Evolutionary conservation across 2,113 vertebrate species (phyloP).

Genomic region (Corythoichthys intestinalis): DNA sequence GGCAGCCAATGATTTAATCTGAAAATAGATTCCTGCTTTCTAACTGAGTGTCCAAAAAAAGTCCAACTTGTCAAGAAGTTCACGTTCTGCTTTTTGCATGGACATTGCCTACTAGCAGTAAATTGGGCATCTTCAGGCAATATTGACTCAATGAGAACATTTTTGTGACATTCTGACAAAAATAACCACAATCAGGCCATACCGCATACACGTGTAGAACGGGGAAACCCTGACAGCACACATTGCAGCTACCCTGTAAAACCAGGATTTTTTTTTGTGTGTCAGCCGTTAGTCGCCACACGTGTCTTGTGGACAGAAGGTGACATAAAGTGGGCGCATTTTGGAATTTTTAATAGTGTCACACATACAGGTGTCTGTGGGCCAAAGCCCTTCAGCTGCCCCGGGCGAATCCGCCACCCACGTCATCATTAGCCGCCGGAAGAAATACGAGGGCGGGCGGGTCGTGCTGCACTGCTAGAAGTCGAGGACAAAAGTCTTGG

Average conservation of each 20-base stretch:
- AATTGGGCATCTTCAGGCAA: too few species aligned
- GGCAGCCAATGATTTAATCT: too few species aligned
- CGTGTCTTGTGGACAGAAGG: background rate
- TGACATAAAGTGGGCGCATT: background rate
- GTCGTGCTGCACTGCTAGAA: background rate
- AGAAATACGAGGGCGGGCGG: background rate
- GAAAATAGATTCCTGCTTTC: too few species aligned
- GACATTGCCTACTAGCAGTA: too few species aligned
- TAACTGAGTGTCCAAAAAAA: too few species aligned
- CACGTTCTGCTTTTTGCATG: background rate
- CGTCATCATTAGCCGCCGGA: background rate
- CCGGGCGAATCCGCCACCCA: background rate
- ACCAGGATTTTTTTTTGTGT: background rate
- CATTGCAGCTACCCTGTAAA: background rate
- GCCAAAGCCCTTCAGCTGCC: background rate
- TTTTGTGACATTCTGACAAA: background rate
- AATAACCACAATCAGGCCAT: background rate
- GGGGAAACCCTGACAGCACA: background rate
- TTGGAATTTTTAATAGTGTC: background rate
- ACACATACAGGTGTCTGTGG: background rate
- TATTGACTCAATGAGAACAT: background rate
- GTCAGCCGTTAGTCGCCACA: background rate
- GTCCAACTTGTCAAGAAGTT: background rate
- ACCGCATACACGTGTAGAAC: too few species aligned
- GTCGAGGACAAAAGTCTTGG: background rate